Evolutionary conservation across 2,113 vertebrate species (phyloP).

Genomic region (Piprites chloris): DNA sequence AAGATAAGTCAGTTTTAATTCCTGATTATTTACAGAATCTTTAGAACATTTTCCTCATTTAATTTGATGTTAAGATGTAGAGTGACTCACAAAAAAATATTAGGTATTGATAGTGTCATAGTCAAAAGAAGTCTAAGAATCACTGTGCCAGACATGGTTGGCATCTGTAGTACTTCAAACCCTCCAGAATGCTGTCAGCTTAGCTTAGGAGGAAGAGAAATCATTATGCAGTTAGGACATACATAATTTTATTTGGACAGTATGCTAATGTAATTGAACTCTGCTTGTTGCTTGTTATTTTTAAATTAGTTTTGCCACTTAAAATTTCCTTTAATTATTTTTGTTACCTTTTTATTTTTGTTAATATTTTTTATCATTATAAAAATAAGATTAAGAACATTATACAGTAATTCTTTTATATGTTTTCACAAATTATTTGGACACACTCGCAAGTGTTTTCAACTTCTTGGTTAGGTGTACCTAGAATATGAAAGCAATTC

Average conservation of each 20-base stretch:
- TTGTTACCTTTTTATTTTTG: not conserved
- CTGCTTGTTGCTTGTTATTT: not conserved
- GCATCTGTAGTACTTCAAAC: not conserved
- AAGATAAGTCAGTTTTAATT: not conserved
- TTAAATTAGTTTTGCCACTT: not conserved
- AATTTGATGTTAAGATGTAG: not conserved
- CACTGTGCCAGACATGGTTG: not conserved
- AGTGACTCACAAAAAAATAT: not conserved
- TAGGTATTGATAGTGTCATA: not conserved
- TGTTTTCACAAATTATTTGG: not conserved
- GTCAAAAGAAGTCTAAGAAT: not conserved
- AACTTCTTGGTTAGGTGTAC: constrained; percentile 30
- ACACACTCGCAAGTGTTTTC: not conserved
- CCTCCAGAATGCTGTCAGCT: not conserved
- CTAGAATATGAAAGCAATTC: constrained; percentile 34
- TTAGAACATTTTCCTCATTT: not conserved
- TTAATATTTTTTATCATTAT: not conserved
- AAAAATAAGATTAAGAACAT: not conserved
- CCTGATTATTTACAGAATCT: not conserved
- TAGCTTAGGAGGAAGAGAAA: not conserved
- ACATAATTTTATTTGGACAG: constrained; percentile 6
- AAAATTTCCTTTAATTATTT: not conserved
- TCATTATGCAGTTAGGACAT: not conserved
- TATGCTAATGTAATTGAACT: not conserved
- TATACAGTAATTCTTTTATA: not conserved